Evolutionary conservation across 2,888 invertebrate genomes (phyloP), one percentile per base, ranked within the genome.

Genomic region (Ceratothoa steindachneri): DNA sequence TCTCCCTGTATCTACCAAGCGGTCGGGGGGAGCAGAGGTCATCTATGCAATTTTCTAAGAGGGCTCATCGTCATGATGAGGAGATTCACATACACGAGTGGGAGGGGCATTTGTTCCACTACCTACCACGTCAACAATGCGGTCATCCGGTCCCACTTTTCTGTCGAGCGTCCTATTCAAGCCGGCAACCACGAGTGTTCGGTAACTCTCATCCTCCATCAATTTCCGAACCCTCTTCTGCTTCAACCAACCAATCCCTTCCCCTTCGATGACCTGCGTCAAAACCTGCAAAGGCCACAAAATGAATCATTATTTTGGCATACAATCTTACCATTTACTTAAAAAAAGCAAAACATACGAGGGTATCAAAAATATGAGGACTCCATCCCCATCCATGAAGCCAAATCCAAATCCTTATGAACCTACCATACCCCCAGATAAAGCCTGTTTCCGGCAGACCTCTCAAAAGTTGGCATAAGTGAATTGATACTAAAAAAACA

Each of bases 151-250:
- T 69, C 95, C 92, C 74, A 97, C 91, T 86, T 94, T 97, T 81
- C 90, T 89, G 82, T 95, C 96, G 72, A 97, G 88, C 69, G 96
- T 96, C 82, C 92, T 91, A 85, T 99, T 99, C 2, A 99, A 87
- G 83, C 97, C 94, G 81, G 93, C 93, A 67, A 99, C 90, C 52
- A 97, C 93, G 86, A 99, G 90, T 84, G 95, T 97, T 41, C 99
- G 88, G 85, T 98, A 96, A 66, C 94, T 97, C 85, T 99, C 99
- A 84, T 99, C 98, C 84, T 99, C 98, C 95, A 99, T 96, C 30
- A 99, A 86, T 83, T 96, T 97, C 83, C 93, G 93, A 68, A 97
- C 87, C 28, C 96, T 89, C 83, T 93, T 95, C 22, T 96, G 86
- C 84, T 97, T 96, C 67, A 99, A 87, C 95, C 98, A 98, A 22